Conservation (phyloP, 2,797 vertebrate genomes). For the Urocyon cinereoargenteus region DNA sequence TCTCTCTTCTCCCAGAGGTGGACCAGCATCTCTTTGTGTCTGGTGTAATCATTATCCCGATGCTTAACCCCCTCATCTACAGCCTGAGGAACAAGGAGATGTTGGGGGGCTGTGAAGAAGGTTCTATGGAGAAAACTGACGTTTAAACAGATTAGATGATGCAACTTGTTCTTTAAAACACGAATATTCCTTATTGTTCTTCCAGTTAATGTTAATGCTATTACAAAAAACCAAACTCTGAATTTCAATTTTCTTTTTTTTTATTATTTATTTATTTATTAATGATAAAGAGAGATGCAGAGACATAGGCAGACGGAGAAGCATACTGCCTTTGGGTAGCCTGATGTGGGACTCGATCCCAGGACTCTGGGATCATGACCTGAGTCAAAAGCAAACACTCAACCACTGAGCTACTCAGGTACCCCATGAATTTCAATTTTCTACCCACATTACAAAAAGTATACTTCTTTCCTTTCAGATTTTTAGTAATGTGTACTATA, state of each 20-base stretch:
- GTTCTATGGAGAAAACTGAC: not conserved
- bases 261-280: too few relatives aligned
- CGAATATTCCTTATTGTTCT: not conserved
- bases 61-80: not conserved
- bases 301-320: too few relatives aligned
- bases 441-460: not conserved
- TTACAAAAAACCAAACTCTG: not conserved
- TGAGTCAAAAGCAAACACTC: too few relatives aligned
- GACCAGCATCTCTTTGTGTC: not conserved
- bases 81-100: not conserved
- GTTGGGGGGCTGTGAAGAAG: not conserved
- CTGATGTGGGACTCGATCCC: too few relatives aligned
- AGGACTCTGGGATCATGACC: too few relatives aligned
- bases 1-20: not conserved
- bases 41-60: not conserved
- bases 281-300: too few relatives aligned
- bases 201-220: not conserved
- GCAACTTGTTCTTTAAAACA: not conserved
- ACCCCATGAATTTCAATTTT: not conserved
- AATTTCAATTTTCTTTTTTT: not conserved
- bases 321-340: too few relatives aligned
- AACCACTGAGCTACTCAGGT: too few relatives aligned
- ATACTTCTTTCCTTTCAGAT: not conserved
- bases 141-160: not conserved
- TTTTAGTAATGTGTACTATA: not conserved